A percentile compares a stretch with the other conserved stretches of the same genome.
Evolutionary conservation across 2,113 vertebrate species (phyloP).

Genomic region (Tyrannus savana): DNA sequence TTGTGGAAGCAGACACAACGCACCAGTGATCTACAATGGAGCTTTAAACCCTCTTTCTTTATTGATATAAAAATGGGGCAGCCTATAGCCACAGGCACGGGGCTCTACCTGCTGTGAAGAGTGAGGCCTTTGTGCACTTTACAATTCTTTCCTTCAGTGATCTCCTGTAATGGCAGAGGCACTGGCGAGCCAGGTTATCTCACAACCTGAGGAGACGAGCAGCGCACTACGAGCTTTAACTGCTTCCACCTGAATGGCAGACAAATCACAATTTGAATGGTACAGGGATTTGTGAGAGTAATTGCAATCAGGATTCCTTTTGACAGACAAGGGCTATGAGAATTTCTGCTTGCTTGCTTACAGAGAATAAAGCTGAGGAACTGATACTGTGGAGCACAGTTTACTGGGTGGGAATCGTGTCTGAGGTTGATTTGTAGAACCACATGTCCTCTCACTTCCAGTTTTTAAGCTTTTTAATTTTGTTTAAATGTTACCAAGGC

Average conservation of each 20-base stretch:
- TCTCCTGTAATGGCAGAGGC: background rate
- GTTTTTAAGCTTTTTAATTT: background rate
- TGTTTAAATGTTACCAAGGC: fast-evolving
- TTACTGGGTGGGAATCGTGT: background rate
- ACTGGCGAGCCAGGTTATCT: background rate
- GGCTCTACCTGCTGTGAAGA: background rate
- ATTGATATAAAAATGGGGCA: background rate
- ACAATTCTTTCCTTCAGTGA: background rate
- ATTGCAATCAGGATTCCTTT: background rate
- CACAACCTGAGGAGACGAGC: background rate
- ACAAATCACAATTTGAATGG: background rate
- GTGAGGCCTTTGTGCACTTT: background rate
- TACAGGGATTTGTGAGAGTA: background rate
- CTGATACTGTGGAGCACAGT: fast-evolving
- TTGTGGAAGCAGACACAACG: background rate
- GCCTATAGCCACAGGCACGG: background rate
- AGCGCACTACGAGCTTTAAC: background rate
- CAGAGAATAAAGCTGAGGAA: background rate
- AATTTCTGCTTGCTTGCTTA: background rate
- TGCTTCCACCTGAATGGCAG: background rate
- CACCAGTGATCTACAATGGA: background rate
- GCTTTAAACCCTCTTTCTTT: background rate
- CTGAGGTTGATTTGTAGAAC: fast-evolving
- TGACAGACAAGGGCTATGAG: background rate
- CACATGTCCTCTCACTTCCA: fast-evolving